phyloP scores from a whole-genome alignment of 2,888 invertebrate species.

The Rhagium mordax region DNA sequence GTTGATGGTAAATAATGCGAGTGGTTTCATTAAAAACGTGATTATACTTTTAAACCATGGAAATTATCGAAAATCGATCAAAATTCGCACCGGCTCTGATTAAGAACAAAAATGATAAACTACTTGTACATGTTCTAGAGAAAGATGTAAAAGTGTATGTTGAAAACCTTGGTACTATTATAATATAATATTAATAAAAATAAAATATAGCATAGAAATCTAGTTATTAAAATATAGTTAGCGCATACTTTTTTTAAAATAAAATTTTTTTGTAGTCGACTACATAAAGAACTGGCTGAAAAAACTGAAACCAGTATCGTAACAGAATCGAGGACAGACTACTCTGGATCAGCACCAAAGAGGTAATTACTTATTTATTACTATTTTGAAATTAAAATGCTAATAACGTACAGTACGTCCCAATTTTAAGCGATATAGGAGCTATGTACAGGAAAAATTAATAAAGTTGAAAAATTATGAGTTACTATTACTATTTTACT shows the following conservation, averaged over 20 bases:
- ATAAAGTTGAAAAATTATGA: no score
- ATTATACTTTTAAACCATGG: no score
- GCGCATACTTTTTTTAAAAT: conserved; percentile 1
- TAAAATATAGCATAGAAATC: background rate
- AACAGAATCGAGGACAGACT: conserved; percentile 52
- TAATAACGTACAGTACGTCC: no score
- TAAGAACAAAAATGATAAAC: conserved; percentile 44
- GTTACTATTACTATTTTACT: no score
- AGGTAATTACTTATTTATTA: conserved; percentile 47
- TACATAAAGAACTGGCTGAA: conserved; percentile 24
- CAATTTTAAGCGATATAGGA: no score
- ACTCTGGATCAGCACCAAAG: conserved; percentile 56
- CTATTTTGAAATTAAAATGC: no score
- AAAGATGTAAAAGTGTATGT: conserved; percentile 59
- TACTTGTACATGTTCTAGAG: conserved; percentile 51
- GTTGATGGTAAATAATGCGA: background rate
- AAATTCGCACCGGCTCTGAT: conserved; percentile 61
- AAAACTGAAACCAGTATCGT: conserved; percentile 44
- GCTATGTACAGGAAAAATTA: no score
- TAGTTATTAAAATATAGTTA: background rate
- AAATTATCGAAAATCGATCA: conserved; percentile 50
- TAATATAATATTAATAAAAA: background rate
- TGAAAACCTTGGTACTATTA: conserved; percentile 4
- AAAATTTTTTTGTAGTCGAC: conserved; percentile 42
- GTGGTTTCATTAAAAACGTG: background rate